Evolutionary conservation across 1,140 invertebrate genomes (phyloP).

Genomic region (Proctacanthus coquilletti): DNA sequence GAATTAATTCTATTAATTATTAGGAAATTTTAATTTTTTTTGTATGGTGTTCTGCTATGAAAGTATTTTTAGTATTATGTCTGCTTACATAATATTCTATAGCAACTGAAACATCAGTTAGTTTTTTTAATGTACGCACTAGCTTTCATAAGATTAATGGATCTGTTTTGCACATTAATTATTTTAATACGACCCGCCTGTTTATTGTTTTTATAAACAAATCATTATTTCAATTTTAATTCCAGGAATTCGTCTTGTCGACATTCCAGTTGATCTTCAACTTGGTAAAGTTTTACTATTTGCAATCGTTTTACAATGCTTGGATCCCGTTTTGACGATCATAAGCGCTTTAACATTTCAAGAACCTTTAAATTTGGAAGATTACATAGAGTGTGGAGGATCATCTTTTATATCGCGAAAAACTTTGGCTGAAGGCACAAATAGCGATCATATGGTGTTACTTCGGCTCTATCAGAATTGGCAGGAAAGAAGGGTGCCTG

Average conservation of each 20-base stretch:
- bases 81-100: too few relatives aligned
- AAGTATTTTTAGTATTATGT: too few relatives aligned
- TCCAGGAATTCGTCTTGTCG: conserved; percentile 54
- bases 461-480: conserved; percentile 68
- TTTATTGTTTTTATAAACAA: too few relatives aligned
- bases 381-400: conserved; percentile 40
- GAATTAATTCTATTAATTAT: too few relatives aligned
- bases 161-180: too few relatives aligned
- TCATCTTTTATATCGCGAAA: conserved; percentile 32
- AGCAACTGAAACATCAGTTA: too few relatives aligned
- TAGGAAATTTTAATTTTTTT: too few relatives aligned
- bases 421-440: conserved; percentile 54
- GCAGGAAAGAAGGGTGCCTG: conserved; percentile 13
- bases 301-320: conserved; percentile 72
- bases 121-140: too few relatives aligned
- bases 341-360: conserved; percentile 70
- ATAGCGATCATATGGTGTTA: conserved; percentile 79
- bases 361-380: conserved; percentile 35
- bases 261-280: conserved; percentile 76
- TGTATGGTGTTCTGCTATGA: too few relatives aligned
- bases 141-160: too few relatives aligned
- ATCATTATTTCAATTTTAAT: too few relatives aligned
- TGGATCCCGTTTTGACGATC: conserved; percentile 87
- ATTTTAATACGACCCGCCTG: too few relatives aligned
- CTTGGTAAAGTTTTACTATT: conserved; percentile 83